These are phyloP conservation scores for Antedon mediterranea DNA, from an alignment of 53 echinoderm and acorn worm genomes.

Conservation along the genomic window DNA sequence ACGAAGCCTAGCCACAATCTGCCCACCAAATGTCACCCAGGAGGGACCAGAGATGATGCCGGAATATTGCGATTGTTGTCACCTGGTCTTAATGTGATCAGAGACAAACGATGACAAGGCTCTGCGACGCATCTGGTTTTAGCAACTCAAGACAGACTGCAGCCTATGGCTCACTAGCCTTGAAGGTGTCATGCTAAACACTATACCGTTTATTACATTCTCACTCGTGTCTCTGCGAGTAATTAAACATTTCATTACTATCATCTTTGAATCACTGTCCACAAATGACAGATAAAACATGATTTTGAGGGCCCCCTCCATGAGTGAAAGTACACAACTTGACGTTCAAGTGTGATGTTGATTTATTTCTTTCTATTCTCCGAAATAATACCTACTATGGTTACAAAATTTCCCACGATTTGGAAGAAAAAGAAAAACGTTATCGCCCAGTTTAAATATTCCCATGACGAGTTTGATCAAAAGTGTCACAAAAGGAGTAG, in stretches of 20 bases:
- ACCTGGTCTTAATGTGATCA: not conserved
- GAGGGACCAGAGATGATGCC: not conserved
- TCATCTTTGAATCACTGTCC: not conserved
- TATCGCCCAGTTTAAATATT: not conserved
- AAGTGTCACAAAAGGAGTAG: not conserved
- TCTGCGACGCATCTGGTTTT: not conserved
- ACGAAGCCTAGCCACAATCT: not conserved
- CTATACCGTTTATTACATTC: not conserved
- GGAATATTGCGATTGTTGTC: not conserved
- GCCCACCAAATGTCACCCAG: not conserved
- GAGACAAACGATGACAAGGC: not conserved
- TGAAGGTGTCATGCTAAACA: not conserved
- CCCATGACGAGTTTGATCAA: not conserved
- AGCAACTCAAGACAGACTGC: not conserved
- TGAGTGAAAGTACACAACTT: not conserved
- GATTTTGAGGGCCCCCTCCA: not conserved
- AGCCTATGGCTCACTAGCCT: not conserved
- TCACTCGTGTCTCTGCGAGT: not conserved
- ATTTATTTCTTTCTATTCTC: not conserved
- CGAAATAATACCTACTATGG: not conserved
- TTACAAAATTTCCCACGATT: not conserved
- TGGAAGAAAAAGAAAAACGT: not conserved
- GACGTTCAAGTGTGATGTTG: not conserved
- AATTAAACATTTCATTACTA: not conserved
- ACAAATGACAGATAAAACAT: not conserved